Percentiles rank a stretch among this genome's conserved stretches.
Evolutionary conservation across 2,888 invertebrate species (phyloP).

Genomic region (Apamea epomidion): DNA sequence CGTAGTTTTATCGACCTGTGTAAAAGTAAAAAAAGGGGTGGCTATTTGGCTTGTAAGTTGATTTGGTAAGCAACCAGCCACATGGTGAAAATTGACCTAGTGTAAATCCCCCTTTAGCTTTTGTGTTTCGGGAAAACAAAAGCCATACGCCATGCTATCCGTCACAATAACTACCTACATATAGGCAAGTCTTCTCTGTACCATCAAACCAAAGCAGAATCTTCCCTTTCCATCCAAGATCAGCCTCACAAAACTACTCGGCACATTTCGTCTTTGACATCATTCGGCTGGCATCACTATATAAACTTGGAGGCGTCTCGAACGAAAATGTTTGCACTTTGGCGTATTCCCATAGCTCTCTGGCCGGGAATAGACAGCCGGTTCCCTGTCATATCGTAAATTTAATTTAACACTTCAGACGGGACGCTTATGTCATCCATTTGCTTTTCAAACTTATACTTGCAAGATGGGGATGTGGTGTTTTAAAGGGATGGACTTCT

Average conservation of each 20-base stretch:
- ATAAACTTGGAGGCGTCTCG: slow-evolving; percentile 64
- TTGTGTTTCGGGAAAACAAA: neutral
- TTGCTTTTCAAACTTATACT: slow-evolving; percentile 59
- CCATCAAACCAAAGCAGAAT: slow-evolving; percentile 3
- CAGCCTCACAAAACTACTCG: slow-evolving; percentile 38
- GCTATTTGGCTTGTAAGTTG: too few relatives aligned
- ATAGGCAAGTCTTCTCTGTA: neutral
- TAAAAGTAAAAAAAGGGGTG: too few relatives aligned
- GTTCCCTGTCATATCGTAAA: slow-evolving; percentile 72
- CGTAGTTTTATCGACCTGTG: too few relatives aligned
- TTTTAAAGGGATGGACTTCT: slow-evolving; percentile 24
- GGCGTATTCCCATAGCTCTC: slow-evolving; percentile 73
- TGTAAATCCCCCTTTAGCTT: neutral
- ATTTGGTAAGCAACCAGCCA: too few relatives aligned
- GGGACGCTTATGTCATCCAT: slow-evolving; percentile 62
- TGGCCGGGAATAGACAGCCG: slow-evolving; percentile 60
- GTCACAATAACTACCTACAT: neutral
- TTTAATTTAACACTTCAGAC: slow-evolving; percentile 76
- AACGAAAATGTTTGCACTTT: slow-evolving; percentile 75
- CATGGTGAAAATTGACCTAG: too few relatives aligned
- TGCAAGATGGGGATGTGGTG: slow-evolving; percentile 33
- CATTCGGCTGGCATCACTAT: slow-evolving; percentile 59
- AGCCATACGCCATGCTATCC: neutral
- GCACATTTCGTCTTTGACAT: slow-evolving; percentile 60
- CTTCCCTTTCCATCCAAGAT: slow-evolving; percentile 5